Evolutionary conservation across 2,113 vertebrate species (phyloP).

Genomic region (Hydropotes inermis): DNA sequence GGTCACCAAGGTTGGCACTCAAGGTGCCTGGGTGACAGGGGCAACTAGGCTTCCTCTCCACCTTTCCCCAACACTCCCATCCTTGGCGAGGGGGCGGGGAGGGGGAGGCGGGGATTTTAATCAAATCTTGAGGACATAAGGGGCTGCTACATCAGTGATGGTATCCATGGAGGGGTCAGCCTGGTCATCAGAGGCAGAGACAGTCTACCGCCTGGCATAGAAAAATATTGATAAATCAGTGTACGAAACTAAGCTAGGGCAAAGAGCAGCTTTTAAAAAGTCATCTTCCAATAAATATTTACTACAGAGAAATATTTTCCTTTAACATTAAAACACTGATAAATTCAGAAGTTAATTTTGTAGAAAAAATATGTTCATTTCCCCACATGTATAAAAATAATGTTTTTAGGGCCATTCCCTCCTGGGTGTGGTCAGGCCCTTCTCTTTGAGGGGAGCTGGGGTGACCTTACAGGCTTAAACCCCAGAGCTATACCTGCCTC

Average conservation of each 20-base stretch:
- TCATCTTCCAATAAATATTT: constrained; percentile 75
- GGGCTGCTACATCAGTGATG: background rate
- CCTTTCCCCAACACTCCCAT: background rate
- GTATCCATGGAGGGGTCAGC: background rate
- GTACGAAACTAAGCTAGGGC: constrained; percentile 64
- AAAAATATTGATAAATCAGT: constrained; percentile 65
- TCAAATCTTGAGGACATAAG: background rate
- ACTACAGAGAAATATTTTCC: constrained; percentile 64
- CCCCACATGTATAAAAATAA: constrained; percentile 85
- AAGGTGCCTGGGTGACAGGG: background rate
- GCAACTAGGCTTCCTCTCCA: background rate
- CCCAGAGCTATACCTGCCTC: background rate
- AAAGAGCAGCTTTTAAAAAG: constrained; percentile 70
- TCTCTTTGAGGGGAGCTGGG: background rate
- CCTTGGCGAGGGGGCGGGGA: background rate
- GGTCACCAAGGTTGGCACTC: background rate
- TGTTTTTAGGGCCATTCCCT: constrained; percentile 71
- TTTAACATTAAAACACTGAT: constrained; percentile 76
- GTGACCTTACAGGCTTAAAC: background rate
- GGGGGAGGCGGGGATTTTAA: background rate
- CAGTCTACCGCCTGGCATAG: constrained; percentile 33
- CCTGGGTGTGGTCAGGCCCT: constrained; percentile 33
- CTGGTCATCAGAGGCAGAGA: constrained; percentile 43
- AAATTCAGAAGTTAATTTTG: constrained; percentile 78
- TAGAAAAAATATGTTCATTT: constrained; percentile 86